These are phyloP conservation scores for Notoglanidium macrostoma DNA, from an alignment of 2,797 vertebrate genomes.

Conservation along the genomic window DNA sequence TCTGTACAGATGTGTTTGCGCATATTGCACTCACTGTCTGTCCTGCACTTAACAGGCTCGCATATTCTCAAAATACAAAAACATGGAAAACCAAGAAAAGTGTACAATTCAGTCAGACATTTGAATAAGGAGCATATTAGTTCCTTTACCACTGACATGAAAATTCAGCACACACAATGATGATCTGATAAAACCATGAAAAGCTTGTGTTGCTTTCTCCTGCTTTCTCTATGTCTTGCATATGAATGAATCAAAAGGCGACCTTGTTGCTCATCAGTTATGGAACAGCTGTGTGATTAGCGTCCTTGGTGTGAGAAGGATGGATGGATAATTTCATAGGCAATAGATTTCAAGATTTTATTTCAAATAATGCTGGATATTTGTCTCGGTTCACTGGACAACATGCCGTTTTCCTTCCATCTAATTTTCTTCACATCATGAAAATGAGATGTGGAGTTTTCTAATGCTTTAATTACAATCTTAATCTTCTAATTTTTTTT, in stretches of 20 bases:
- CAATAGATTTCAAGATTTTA: background rate
- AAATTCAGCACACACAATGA: background rate
- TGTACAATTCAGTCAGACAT: background rate
- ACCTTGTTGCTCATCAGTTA: conserved; percentile 19
- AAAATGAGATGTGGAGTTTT: background rate
- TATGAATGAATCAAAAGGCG: background rate
- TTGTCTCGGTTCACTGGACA: conserved; percentile 1
- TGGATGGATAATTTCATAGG: background rate
- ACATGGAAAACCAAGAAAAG: background rate
- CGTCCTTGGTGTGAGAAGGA: background rate
- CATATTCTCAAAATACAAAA: background rate
- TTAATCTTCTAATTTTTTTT: background rate
- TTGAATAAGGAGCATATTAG: background rate
- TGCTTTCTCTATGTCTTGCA: background rate
- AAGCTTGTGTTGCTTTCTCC: background rate
- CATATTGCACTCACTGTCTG: background rate
- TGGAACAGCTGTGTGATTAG: conserved; percentile 11
- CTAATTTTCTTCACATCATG: background rate
- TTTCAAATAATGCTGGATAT: background rate
- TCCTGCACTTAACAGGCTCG: background rate
- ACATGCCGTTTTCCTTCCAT: background rate
- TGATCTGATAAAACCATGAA: background rate
- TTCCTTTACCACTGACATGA: background rate
- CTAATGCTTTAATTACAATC: background rate
- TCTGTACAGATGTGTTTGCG: conserved; percentile 3